Base-by-base conservation (phyloP, 2,888 invertebrate genomes). In the Subacronicta megacephala region DNA sequence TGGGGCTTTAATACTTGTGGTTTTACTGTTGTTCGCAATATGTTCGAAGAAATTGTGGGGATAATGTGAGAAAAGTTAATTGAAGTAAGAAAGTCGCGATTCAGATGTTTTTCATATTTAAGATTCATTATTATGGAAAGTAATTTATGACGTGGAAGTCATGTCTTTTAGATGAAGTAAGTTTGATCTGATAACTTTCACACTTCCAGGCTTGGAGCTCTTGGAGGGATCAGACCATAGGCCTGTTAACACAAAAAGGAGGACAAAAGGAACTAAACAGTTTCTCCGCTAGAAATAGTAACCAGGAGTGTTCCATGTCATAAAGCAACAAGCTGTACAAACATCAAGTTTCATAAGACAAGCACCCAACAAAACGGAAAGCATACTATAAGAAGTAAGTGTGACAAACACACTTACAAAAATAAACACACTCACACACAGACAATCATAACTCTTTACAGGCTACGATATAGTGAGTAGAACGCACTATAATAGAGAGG, bases 1-100 rank as follows among this genome's bases (percentile, higher is more conserved):
- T 40, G 12, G 17, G 4, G 16, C 7, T 38, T n/a, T n/a, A n/a
- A n/a, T n/a, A n/a, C n/a, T n/a, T n/a, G n/a, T n/a, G n/a, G 36
- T 50, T 59, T 67, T 56, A 36, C 47, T 46, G 37, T 54, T 9
- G 37, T 51, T 36, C 7, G 49, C 20, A 43, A 58, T 54, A 46
- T 51, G 40, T 38, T 57, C 5, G 44, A 60, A 64, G 77, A 72
- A 64, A 72, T 61, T 72, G 75, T 72, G 64, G 13, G 77, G 73
- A 62, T 20, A 45, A 44, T 41, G 18, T 0, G 12, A 37, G 46
- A 56, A 49, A 68, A 53, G 15, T 35, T 47, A 12, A 26, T 17
- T n/a, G 16, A 37, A 10, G 10, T n/a, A 26, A 37, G 44, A 64
- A 64, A 71, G 49, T 41, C 41, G n/a, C 23, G 17, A 62, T 62